Percentiles rank a stretch among this genome's conserved stretches.
Evolutionary conservation across 1,140 invertebrate genomes (phyloP).

Genomic region (Drosophila aff.): DNA sequence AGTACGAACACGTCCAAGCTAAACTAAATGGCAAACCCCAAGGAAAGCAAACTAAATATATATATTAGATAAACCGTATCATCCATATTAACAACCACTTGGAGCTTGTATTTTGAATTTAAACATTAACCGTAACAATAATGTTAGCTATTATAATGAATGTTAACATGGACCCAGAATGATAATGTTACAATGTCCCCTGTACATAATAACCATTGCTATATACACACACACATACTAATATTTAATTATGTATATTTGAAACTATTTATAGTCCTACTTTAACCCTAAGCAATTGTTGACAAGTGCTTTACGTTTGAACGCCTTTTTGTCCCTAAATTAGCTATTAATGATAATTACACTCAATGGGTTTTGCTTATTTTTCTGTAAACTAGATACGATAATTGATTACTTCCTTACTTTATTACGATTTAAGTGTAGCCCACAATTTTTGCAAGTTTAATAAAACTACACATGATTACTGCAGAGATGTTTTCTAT

Average conservation of each 20-base stretch:
- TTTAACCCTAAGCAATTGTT: constrained; percentile 74
- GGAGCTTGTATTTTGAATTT: constrained; percentile 81
- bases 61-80: constrained; percentile 58
- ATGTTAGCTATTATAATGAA: constrained; percentile 42
- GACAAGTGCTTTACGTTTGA: constrained; percentile 74
- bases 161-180: constrained; percentile 68
- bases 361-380: constrained; percentile 21
- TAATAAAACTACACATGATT: constrained; percentile 46
- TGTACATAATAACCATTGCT: constrained; percentile 59
- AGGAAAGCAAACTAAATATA: constrained; percentile 34
- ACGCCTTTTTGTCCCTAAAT: constrained; percentile 61
- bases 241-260: constrained; percentile 40
- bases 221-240: constrained; percentile 22
- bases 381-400: constrained; percentile 43
- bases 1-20: constrained; percentile 62
- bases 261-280: constrained; percentile 37
- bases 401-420: constrained; percentile 32
- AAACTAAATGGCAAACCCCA: constrained; percentile 53
- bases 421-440: constrained; percentile 39
- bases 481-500: constrained; percentile 1
- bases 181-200: constrained; percentile 34
- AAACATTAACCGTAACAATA: constrained; percentile 57
- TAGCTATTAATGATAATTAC: constrained; percentile 42
- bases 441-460: constrained; percentile 40
- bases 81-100: constrained; percentile 59